Percentiles rank a stretch among this genome's conserved stretches.
Conservation (phyloP, 1,140 invertebrate species). For the Cydia pomonella region DNA sequence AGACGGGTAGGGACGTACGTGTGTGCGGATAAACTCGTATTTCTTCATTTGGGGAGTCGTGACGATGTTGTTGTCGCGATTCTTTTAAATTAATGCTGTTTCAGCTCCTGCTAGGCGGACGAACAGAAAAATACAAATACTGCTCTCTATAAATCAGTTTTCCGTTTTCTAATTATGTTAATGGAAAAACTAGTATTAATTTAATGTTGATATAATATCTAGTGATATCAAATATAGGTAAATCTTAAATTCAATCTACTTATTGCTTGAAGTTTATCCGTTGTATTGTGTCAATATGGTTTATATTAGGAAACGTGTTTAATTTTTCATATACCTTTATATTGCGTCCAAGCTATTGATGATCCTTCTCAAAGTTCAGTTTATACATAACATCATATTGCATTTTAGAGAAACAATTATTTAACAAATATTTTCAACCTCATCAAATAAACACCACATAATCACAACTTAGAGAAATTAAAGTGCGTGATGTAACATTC, state of each 20-base stretch:
- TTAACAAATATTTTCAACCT: no score
- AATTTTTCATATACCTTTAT: no score
- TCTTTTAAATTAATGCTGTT: constrained; percentile 27
- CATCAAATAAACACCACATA: not conserved
- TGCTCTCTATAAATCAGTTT: not conserved
- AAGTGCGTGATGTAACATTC: not conserved
- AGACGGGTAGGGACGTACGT: not conserved
- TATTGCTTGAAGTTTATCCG: no score
- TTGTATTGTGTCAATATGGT: no score
- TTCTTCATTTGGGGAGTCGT: constrained; percentile 30
- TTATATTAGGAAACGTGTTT: no score
- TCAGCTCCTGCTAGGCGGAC: not conserved
- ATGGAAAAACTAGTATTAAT: not conserved
- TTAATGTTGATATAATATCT: no score
- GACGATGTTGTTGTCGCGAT: constrained; percentile 23
- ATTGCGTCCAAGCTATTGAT: no score
- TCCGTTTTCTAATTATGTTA: not conserved
- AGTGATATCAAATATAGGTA: no score
- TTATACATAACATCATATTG: no score
- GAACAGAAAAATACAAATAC: not conserved
- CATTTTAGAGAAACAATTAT: no score
- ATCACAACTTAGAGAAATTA: not conserved
- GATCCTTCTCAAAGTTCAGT: no score
- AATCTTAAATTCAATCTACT: no score
- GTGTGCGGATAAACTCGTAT: constrained; percentile 28